Base-by-base conservation (phyloP, 1,140 invertebrate genomes). In the Drosophila ogumai region DNA sequence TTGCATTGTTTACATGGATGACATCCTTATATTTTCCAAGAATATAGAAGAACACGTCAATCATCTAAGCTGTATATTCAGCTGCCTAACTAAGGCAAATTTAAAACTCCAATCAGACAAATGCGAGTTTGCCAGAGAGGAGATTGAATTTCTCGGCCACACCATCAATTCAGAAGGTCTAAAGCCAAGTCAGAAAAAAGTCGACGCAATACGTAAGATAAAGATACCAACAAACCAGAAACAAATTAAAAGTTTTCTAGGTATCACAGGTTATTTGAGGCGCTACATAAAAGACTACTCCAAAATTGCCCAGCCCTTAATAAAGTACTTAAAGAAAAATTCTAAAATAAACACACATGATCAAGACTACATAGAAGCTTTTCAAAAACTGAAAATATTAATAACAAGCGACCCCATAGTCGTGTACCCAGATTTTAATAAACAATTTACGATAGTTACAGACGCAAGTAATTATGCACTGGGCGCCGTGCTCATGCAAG, bases 161-260 rank as follows among this genome's bases (percentile, higher is more conserved):
- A 57, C 90, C 6, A 87, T 93, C n/a, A 81, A 19, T 44, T 44
- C 88, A 15, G 63, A 66, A 49, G 74, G 25, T 28, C 72, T 84
- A 13, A 81, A 67, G 59, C 79, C 75, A n/a, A 73, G 90, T 43
- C 68, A 78, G 6, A 57, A 75, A 3, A 63, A 69, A 19, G 22
- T 61, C 3, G 9, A 78, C 52, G 52, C 71, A 8, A 79, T 88
- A 9, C 2, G 7, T 19, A 47, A 59, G 7, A 34, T 32, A 44
- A 44, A 13, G 19, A 12, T 69, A 22, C 63, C 61, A 9, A 71
- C 58, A 58, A 67, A 38, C 9, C 54, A 60, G 15, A 67, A 75
- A 40, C n/a, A 78, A 58, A 74, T 72, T 32, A 66, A 56, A 66
- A 44, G 28, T 13, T 80, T 76, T 41, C 28, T 76, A 19, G 54